Evolutionary conservation across 2,888 invertebrate genomes (phyloP).

Genomic region (Xestia rhomboidea): DNA sequence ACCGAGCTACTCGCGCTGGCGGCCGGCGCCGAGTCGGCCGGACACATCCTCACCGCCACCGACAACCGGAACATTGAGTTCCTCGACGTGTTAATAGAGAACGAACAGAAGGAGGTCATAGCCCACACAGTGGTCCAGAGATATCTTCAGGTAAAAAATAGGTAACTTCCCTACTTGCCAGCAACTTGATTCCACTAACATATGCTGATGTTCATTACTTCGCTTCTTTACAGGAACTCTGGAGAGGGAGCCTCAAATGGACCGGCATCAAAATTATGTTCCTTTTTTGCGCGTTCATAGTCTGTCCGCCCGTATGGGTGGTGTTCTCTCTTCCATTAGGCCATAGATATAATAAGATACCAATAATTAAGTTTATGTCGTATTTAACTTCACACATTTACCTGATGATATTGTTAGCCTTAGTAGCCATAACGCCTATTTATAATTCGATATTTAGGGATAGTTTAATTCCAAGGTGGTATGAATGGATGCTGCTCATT

Average conservation of each 20-base stretch:
- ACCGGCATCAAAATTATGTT: slow-evolving; percentile 98
- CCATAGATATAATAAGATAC: slow-evolving; percentile 99
- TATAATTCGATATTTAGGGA: slow-evolving; percentile 94
- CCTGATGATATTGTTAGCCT: slow-evolving; percentile 97
- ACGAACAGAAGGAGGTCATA: slow-evolving; percentile 99
- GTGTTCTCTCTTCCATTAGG: slow-evolving; percentile 98
- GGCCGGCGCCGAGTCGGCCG: slow-evolving; percentile 98
- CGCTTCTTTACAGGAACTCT: slow-evolving; percentile 94
- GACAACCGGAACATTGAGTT: slow-evolving; percentile 98
- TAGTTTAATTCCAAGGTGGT: slow-evolving; percentile 97
- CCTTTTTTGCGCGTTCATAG: slow-evolving; percentile 97
- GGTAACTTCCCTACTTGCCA: slow-evolving; percentile 84
- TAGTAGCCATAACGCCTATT: slow-evolving; percentile 97
- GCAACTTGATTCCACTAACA: slow-evolving; percentile 43
- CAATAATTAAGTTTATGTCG: slow-evolving; percentile 99
- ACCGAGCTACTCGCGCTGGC: slow-evolving; percentile 98
- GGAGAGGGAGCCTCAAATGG: slow-evolving; percentile 99
- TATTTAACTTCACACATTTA: slow-evolving; percentile 99
- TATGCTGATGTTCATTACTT: slow-evolving; percentile 54
- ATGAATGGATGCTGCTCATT: slow-evolving; percentile 98
- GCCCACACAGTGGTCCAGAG: slow-evolving; percentile 99
- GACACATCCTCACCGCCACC: slow-evolving; percentile 97
- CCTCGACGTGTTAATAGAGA: slow-evolving; percentile 98
- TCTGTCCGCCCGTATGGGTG: slow-evolving; percentile 99
- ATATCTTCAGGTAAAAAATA: slow-evolving; percentile 96